Evolutionary conservation across 1,140 invertebrate species (phyloP).

Genomic region (Drosophila ficusphila): DNA sequence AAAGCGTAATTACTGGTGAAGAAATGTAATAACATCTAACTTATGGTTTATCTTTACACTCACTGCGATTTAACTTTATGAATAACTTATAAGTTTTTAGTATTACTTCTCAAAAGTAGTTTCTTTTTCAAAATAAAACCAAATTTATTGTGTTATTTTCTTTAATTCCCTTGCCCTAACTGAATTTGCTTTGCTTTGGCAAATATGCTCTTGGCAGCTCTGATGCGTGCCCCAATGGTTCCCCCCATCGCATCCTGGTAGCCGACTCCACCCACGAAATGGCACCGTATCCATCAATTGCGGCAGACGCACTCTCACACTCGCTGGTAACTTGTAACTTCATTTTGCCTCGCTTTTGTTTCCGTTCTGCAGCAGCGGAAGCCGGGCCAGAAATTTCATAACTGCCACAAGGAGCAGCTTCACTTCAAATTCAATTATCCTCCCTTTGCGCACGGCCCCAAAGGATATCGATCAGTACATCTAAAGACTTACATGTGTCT

Average conservation of each 20-base stretch:
- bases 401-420: conserved; percentile 44
- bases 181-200: neutral
- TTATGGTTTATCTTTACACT: neutral
- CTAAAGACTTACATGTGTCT: conserved; percentile 8
- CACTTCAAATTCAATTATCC: conserved; percentile 43
- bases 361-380: conserved; percentile 31
- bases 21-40: neutral
- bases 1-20: too few relatives aligned
- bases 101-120: too few relatives aligned
- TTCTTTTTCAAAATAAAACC: too few relatives aligned
- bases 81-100: too few relatives aligned
- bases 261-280: neutral
- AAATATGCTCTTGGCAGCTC: conserved; percentile 2
- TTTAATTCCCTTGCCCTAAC: neutral
- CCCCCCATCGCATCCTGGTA: neutral
- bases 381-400: conserved; percentile 38
- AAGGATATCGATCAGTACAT: conserved; percentile 32
- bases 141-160: too few relatives aligned
- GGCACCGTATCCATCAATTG: conserved; percentile 3
- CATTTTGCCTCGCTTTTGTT: conserved; percentile 41
- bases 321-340: conserved; percentile 28
- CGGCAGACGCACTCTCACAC: conserved; percentile 17
- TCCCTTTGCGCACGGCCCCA: neutral
- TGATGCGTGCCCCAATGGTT: neutral
- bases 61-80: too few relatives aligned